These are phyloP conservation scores for Seriola aureovittata DNA, from an alignment of 2,113 vertebrate species.

Conservation along the genomic window DNA sequence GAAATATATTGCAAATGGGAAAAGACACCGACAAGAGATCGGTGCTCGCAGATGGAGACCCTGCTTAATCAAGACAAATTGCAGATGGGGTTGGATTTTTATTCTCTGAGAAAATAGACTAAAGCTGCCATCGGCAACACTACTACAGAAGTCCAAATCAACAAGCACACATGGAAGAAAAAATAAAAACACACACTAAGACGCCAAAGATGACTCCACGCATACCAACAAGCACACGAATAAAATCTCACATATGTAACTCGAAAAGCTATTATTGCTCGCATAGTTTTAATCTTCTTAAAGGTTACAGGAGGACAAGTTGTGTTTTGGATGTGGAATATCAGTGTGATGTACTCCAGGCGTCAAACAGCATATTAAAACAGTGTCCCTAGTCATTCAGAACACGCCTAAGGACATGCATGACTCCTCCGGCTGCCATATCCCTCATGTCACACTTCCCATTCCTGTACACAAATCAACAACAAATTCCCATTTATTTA, in stretches of 20 bases:
- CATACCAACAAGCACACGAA: conserved; percentile 22
- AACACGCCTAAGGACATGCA: conserved; percentile 38
- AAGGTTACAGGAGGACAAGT: conserved; percentile 62
- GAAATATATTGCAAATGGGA: conserved; percentile 74
- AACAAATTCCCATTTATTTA: conserved; percentile 76
- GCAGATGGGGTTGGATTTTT: conserved; percentile 69
- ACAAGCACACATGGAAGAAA: conserved; percentile 38
- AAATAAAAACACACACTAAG: conserved; percentile 9
- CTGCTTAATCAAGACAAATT: conserved; percentile 80
- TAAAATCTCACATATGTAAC: not conserved
- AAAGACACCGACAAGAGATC: conserved; percentile 77
- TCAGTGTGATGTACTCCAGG: conserved; percentile 14
- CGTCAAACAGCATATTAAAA: conserved; percentile 65
- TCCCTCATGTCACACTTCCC: conserved; percentile 59
- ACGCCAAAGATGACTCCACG: conserved; percentile 25
- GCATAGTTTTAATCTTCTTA: conserved; percentile 58
- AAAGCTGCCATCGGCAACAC: conserved; percentile 50
- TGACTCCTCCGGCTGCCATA: conserved; percentile 50
- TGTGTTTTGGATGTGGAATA: conserved; percentile 57
- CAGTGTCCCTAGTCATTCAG: conserved; percentile 28
- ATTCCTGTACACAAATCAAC: conserved; percentile 48
- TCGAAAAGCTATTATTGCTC: conserved; percentile 64
- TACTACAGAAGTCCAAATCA: conserved; percentile 31
- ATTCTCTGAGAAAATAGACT: conserved; percentile 62
- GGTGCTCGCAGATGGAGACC: conserved; percentile 71